These are phyloP conservation scores for Varecia variegata DNA, from an alignment of 2,797 vertebrate species.

Conservation along the genomic window DNA sequence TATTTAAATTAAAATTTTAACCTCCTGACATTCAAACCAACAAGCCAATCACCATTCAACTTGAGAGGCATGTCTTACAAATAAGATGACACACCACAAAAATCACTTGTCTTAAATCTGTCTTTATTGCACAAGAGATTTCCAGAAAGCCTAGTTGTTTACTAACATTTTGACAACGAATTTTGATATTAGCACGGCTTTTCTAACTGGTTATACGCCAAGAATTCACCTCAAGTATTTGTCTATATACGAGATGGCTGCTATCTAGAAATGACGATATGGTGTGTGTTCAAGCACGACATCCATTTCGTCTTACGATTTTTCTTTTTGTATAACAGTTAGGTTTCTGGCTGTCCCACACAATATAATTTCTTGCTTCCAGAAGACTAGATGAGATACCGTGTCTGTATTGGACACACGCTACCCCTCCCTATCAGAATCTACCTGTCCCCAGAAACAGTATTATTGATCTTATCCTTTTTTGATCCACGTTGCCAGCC, in stretches of 20 bases:
- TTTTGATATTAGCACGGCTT: background rate
- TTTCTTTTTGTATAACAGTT: background rate
- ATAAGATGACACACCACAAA: background rate
- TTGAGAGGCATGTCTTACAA: background rate
- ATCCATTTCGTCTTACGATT: background rate
- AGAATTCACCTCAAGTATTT: background rate
- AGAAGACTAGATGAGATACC: background rate
- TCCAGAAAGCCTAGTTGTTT: background rate
- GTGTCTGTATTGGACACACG: background rate
- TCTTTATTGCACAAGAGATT: background rate
- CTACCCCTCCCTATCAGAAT: background rate
- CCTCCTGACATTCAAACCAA: slow-evolving; percentile 50
- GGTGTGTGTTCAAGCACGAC: background rate
- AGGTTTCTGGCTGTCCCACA: background rate
- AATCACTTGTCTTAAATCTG: background rate
- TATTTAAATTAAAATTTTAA: slow-evolving; percentile 69
- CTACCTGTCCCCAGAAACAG: background rate
- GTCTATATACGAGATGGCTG: background rate
- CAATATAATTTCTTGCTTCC: background rate
- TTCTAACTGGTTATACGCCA: background rate
- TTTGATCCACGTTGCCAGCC: background rate
- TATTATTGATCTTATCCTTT: background rate
- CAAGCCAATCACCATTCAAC: background rate
- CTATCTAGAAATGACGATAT: background rate
- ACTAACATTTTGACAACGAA: background rate